Evolutionary conservation across 2,113 vertebrate genomes (phyloP).

Genomic region (Aptenodytes forsteri): DNA sequence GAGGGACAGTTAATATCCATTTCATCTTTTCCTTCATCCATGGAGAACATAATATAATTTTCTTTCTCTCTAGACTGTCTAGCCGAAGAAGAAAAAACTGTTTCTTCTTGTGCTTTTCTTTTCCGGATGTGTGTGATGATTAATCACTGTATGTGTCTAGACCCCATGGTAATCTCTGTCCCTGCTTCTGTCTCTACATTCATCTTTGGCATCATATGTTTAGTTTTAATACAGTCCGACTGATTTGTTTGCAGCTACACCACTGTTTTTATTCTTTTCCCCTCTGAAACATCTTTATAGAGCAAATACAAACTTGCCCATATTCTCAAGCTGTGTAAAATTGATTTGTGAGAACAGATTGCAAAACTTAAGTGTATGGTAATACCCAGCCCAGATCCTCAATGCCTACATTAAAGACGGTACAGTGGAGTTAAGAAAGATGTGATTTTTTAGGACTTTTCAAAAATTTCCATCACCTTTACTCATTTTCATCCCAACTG

Average conservation of each 20-base stretch:
- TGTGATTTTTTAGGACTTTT: neutral
- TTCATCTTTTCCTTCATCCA: constrained; percentile 28
- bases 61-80: constrained; percentile 20
- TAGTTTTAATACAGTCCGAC: constrained; percentile 49
- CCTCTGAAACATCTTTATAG: constrained; percentile 22
- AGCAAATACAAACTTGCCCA: constrained; percentile 35
- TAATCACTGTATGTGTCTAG: constrained; percentile 58
- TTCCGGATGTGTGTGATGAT: constrained; percentile 33
- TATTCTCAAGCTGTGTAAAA: constrained; percentile 40
- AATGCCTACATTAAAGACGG: neutral
- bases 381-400: neutral
- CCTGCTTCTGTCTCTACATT: constrained; percentile 53
- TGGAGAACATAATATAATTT: constrained; percentile 1
- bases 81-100: constrained; percentile 7
- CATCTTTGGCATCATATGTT: constrained; percentile 56
- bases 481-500: neutral
- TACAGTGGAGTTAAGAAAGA: neutral
- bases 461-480: neutral
- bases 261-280: constrained; percentile 35
- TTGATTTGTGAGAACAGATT: constrained; percentile 53
- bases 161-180: constrained; percentile 63
- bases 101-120: neutral
- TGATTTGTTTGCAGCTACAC: constrained; percentile 57
- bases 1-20: constrained; percentile 2
- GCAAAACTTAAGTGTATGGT: constrained; percentile 30